Conservation (phyloP, 2,888 invertebrate genomes). For the Cistogaster globosa region DNA sequence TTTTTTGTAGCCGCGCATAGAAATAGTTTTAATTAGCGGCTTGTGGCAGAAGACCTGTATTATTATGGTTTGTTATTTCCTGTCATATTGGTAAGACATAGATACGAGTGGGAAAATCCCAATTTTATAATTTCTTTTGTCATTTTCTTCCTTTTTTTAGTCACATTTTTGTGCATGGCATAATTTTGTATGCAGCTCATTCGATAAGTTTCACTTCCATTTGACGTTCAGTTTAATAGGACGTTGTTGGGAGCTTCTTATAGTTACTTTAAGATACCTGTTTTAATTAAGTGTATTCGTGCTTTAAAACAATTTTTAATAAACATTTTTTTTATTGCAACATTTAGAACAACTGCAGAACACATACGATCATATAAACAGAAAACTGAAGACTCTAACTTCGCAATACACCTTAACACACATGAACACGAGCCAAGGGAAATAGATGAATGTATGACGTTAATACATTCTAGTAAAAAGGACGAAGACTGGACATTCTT, state of each 20-base stretch:
- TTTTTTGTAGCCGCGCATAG: slow-evolving; percentile 48
- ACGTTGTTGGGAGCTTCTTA: slow-evolving; percentile 7
- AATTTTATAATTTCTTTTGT: slow-evolving; percentile 20
- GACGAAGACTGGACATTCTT: too few species aligned
- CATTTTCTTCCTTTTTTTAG: slow-evolving; percentile 12
- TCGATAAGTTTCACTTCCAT: slow-evolving; percentile 30
- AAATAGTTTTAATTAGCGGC: slow-evolving; percentile 66
- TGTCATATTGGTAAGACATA: slow-evolving; percentile 19
- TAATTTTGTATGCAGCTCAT: slow-evolving; percentile 29
- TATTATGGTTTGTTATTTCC: slow-evolving; percentile 63
- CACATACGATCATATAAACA: too few species aligned
- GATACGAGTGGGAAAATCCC: slow-evolving; percentile 61
- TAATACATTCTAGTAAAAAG: too few species aligned
- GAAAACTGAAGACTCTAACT: too few species aligned
- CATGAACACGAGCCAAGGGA: too few species aligned
- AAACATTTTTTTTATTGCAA: too few species aligned
- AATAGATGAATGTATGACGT: too few species aligned
- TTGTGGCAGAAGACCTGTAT: slow-evolving; percentile 41
- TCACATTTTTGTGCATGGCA: slow-evolving; percentile 15
- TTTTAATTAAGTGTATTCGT: too few species aligned
- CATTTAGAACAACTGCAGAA: too few species aligned
- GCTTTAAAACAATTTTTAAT: too few species aligned
- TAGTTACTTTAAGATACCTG: neutral
- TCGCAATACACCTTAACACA: too few species aligned
- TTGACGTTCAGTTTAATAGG: neutral